Evolutionary conservation across 1,140 invertebrate species (phyloP).

Genomic region (Ips nitidus): DNA sequence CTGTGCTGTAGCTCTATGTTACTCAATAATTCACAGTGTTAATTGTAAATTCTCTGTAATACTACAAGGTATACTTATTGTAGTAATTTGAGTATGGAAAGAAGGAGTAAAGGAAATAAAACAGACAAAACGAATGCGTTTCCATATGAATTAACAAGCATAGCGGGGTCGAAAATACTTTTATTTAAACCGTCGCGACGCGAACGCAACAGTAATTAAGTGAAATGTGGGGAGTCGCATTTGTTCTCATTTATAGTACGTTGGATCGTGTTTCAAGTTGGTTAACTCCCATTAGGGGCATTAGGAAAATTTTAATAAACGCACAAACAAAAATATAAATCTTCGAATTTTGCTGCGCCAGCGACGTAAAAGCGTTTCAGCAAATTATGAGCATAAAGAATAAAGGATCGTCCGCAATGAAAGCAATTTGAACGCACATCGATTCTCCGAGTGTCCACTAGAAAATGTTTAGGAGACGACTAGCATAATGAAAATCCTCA

Average conservation of each 20-base stretch:
- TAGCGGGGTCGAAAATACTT: conserved; percentile 3
- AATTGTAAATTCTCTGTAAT: no score
- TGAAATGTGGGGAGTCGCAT: conserved; percentile 26
- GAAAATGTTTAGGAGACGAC: conserved; percentile 2
- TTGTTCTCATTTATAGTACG: conserved; percentile 27
- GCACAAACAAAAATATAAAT: conserved; percentile 33
- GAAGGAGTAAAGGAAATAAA: no score
- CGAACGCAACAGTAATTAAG: conserved; percentile 29
- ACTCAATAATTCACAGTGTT: no score
- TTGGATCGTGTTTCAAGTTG: conserved; percentile 20
- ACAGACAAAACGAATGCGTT: no score
- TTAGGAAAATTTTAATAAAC: conserved; percentile 31
- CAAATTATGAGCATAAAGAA: conserved; percentile 25
- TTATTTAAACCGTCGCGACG: conserved; percentile 28
- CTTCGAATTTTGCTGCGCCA: conserved; percentile 11
- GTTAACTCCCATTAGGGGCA: conserved; percentile 24
- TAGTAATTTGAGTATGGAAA: no score
- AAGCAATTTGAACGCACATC: conserved; percentile 24
- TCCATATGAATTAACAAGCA: no score
- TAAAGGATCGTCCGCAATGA: conserved; percentile 23
- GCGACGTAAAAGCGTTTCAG: conserved; percentile 18
- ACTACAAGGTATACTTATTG: no score
- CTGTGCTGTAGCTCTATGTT: no score
- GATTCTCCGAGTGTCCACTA: conserved; percentile 22
- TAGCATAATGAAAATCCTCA: conserved; percentile 21